phyloP scores from a whole-genome alignment of 2,797 vertebrate genomes.

The Eulemur albifrons region DNA sequence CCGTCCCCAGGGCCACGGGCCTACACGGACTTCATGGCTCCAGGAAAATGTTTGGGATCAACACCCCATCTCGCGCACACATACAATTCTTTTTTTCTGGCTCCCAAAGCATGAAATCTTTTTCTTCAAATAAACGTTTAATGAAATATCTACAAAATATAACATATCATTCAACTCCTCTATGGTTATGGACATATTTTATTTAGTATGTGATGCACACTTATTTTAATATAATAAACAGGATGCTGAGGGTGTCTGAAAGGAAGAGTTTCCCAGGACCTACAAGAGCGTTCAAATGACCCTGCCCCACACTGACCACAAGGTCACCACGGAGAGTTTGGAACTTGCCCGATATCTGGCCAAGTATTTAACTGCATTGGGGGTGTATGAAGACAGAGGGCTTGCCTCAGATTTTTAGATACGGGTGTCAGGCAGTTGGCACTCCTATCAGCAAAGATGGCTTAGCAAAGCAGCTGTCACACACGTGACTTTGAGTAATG shows the following conservation, averaged over 20 bases:
- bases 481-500: not conserved
- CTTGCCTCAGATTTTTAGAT: not conserved
- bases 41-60: not conserved
- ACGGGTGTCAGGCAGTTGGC: not conserved
- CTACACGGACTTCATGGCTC: not conserved
- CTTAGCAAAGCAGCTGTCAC: not conserved
- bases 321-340: not conserved
- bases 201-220: rapidly evolving
- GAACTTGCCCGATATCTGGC: not conserved
- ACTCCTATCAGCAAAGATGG: not conserved
- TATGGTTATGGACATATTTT: not conserved
- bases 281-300: rapidly evolving
- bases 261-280: not conserved
- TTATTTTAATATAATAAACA: not conserved
- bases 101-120: not conserved
- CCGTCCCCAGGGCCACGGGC: not conserved
- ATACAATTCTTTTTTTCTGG: not conserved
- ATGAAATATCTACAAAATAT: not conserved
- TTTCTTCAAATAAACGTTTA: not conserved
- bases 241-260: not conserved
- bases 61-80: too few relatives aligned
- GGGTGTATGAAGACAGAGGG: rapidly evolving
- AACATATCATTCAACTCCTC: not conserved
- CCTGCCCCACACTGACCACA: not conserved
- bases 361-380: not conserved